Evolutionary conservation across 2,113 vertebrate species (phyloP).

Genomic region (Scatophagus argus): DNA sequence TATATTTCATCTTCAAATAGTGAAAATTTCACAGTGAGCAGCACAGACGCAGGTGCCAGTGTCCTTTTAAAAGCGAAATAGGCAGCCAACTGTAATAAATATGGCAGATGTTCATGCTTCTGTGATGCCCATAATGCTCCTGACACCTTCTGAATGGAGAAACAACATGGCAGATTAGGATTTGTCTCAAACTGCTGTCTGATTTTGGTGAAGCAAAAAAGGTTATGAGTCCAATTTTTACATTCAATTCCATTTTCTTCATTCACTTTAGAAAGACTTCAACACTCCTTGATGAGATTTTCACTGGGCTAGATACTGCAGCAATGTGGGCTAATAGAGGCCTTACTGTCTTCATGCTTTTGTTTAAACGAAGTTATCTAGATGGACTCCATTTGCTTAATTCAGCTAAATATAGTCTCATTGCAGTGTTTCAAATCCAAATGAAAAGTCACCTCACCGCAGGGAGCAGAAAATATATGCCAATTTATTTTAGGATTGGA

Average conservation of each 20-base stretch:
- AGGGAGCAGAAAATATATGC: slow-evolving; percentile 41
- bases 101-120: slow-evolving; percentile 43
- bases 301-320: slow-evolving; percentile 32
- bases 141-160: slow-evolving; percentile 26
- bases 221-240: slow-evolving; percentile 10
- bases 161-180: slow-evolving; percentile 39
- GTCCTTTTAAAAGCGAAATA: slow-evolving; percentile 53
- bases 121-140: slow-evolving; percentile 33
- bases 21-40: slow-evolving; percentile 43
- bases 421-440: slow-evolving; percentile 42
- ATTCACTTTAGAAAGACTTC: not conserved
- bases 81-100: slow-evolving; percentile 55
- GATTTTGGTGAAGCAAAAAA: slow-evolving; percentile 26
- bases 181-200: slow-evolving; percentile 11
- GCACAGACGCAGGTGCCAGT: slow-evolving; percentile 47
- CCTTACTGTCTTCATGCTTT: slow-evolving; percentile 50
- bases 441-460: slow-evolving; percentile 53
- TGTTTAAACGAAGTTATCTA: slow-evolving; percentile 55
- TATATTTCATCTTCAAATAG: slow-evolving; percentile 65
- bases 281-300: slow-evolving; percentile 19
- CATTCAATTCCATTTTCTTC: slow-evolving; percentile 20
- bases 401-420: slow-evolving; percentile 48
- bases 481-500: slow-evolving; percentile 70
- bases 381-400: slow-evolving; percentile 56
- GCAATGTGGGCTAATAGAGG: slow-evolving; percentile 64